Base-by-base conservation (phyloP, 2,113 vertebrate genomes). In the Phalacrocorax brasilianus region DNA sequence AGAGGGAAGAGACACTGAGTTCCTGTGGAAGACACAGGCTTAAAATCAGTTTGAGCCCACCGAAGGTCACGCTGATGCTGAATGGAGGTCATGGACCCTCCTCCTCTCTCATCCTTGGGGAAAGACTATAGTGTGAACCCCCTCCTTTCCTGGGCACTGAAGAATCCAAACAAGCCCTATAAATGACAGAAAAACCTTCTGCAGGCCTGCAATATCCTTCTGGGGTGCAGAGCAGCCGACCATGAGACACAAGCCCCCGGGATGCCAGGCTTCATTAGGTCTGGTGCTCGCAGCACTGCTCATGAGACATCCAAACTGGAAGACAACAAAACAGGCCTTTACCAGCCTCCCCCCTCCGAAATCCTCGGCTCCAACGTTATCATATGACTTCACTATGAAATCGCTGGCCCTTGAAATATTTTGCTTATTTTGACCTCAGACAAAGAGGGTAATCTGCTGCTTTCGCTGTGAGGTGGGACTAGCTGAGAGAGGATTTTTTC, bases 341-440 rank as follows among this genome's bases (percentile, higher is more conserved):
- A 44, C 35, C 76, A 44, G 28, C 23, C 33, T 53, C 53, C 13
- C 14, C 13, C 5, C 14, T 23, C 4, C 1, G 4, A 67, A 82
- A 93, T 27, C 42, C 9, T 5, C 58, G 65, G 40, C 53, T 65
- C 44, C 74, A 42, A 0, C 0, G 9, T 35, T 23, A 3, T 8
- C 6, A 2, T 0, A 40, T 2, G 19, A 20, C 12, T 32, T 26
- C 2, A n/a, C 24, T 6, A 14, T 3, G 30, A 74, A 85, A 76
- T 32, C 8, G 0, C 10, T 45, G 26, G 20, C 14, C 33, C 33
- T 58, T 72, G 33, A 72, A 65, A 22, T 65, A 47, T 56, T 88
- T 65, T 40, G 33, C 6, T 66, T 42, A 11, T 75, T 78, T 52
- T 91, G 58, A 61, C 52, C 78, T 75, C 61, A 35, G 28, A 30